Evolutionary conservation across 2,113 vertebrate species (phyloP), one percentile per base, ranked within the genome.

Genomic region (Thinocorus orbignyianus): DNA sequence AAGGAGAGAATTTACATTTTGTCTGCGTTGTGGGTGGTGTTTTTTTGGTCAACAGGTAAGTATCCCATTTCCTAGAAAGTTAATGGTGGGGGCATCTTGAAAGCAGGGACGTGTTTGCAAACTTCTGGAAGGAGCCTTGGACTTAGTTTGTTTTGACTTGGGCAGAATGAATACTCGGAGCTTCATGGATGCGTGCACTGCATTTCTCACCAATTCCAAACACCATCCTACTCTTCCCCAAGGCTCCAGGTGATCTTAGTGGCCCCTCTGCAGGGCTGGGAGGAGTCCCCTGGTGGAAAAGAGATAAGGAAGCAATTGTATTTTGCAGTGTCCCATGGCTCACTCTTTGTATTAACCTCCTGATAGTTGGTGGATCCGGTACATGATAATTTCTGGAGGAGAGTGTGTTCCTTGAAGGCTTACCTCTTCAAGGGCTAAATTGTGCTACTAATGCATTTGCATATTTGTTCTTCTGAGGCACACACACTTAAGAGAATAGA

Each of bases 251-350:
- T 52, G 71, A 12, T 77, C 37, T 76, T 57, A 69, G 62, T 69
- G 83, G 49, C 51, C 12, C 6, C 20, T 65, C 37, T 0, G 46
- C 46, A 41, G 48, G 10, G 68, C 37, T 73, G 74, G 42, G 64
- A 77, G 15, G 64, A 28, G 17, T 20, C 26, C 44, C 48, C 5
- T 48, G 0, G 14, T 70, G 13, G 49, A n/a, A 69, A 58, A 33
- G 57, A 72, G 39, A 12, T 33, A n/a, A 17, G 1, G 17, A n/a
- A 39, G 2, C 0, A 0, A 5, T 4, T 69, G 22, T 8, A 1
- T 39, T 82, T 77, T 55, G 51, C 15, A n/a, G 19, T 33, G 26
- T 37, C 41, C 25, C 1, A 1, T 61, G 54, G 46, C 4, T 83
- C 6, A 0, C 17, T 39, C 20, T 39, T 8, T 49, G 15, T 44